phyloP scores from a whole-genome alignment of 2,888 invertebrate species.

The Hartigia nigra region DNA sequence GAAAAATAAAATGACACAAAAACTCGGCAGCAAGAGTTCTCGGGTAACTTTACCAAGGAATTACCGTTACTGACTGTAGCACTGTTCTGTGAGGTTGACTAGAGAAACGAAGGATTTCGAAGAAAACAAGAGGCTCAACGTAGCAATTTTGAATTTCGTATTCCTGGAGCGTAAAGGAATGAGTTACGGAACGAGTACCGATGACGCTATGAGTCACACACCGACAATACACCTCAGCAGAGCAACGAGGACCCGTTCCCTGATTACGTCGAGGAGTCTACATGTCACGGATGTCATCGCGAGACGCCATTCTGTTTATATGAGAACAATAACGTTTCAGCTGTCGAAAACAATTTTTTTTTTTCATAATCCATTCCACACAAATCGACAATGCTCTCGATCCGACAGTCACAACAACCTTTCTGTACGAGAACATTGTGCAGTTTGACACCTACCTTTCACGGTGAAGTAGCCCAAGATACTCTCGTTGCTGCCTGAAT shows the following conservation, averaged over 20 bases:
- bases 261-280: background rate
- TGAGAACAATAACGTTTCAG: background rate
- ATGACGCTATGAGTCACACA: background rate
- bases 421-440: background rate
- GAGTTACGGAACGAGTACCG: background rate
- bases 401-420: background rate
- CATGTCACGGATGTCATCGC: background rate
- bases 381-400: background rate
- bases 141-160: background rate
- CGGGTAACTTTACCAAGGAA: background rate
- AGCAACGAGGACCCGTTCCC: background rate
- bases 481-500: constrained; percentile 58
- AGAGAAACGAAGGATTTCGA: background rate
- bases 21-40: background rate
- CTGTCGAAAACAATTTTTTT: background rate
- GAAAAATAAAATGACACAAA: background rate
- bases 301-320: background rate
- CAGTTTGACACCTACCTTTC: constrained; percentile 43
- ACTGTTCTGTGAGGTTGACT: background rate
- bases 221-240: background rate
- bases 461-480: constrained; percentile 54
- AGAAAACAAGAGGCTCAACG: background rate
- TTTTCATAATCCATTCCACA: background rate
- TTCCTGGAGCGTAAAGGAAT: background rate
- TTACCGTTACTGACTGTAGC: background rate